Percentiles rank a stretch among this genome's conserved stretches.
phyloP scores from a whole-genome alignment of 1,140 invertebrate species.

The Neodiprion fabricii region DNA sequence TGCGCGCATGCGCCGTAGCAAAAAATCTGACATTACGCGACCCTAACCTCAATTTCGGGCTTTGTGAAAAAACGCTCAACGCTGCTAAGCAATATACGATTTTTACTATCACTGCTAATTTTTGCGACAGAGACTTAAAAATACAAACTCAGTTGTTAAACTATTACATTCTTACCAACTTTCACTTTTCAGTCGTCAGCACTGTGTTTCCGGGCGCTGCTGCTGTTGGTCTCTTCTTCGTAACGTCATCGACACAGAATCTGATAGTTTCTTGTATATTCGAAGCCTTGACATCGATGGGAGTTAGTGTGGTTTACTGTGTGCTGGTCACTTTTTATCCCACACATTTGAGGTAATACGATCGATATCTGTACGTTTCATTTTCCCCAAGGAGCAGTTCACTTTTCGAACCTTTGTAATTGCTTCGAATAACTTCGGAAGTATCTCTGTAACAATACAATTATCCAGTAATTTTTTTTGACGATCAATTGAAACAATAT shows the following conservation, averaged over 20 bases:
- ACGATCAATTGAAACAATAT: no score
- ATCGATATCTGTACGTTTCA: neutral
- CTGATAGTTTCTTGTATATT: conserved; percentile 55
- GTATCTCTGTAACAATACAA: neutral
- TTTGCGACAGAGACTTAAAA: conserved; percentile 9
- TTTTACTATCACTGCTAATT: neutral
- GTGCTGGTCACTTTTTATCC: conserved; percentile 55
- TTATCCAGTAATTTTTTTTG: no score
- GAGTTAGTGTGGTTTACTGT: conserved; percentile 50
- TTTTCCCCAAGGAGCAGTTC: no score
- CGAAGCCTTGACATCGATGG: conserved; percentile 51
- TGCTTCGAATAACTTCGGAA: neutral
- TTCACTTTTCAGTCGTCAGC: conserved; percentile 53
- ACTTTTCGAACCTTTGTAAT: no score
- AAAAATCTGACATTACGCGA: no score
- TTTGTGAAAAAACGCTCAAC: no score
- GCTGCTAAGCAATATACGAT: neutral
- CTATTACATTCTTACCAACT: conserved; percentile 5
- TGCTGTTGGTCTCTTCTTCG: conserved; percentile 57
- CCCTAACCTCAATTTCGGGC: no score
- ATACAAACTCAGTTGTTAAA: neutral
- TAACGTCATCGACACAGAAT: conserved; percentile 54
- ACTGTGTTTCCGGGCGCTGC: conserved; percentile 50
- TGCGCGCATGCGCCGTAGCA: no score
- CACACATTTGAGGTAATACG: conserved; percentile 54